A percentile compares a stretch with the other conserved stretches of the same genome.
These are phyloP conservation scores for Syrista parreyssii DNA, from an alignment of 2,888 invertebrate species.

Conservation along the genomic window DNA sequence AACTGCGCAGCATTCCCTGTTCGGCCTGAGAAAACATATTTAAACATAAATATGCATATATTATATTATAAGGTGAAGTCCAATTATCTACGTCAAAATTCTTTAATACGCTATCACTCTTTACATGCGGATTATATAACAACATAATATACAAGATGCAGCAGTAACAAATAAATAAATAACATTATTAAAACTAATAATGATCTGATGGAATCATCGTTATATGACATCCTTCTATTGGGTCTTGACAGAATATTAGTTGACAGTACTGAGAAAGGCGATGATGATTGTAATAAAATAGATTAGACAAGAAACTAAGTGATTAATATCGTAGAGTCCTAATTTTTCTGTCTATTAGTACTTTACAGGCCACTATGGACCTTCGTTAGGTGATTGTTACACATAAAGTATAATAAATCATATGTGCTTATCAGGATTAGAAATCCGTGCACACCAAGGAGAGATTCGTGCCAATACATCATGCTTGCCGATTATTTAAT, in stretches of 20 bases:
- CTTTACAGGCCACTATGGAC: not conserved
- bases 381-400: not conserved
- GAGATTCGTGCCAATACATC: not conserved
- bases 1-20: not conserved
- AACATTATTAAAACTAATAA: not conserved
- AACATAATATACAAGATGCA: not conserved
- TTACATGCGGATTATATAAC: not conserved
- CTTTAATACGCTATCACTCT: not conserved
- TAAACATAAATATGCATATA: not conserved
- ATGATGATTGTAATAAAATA: not conserved
- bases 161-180: not conserved
- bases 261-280: not conserved
- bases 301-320: not conserved
- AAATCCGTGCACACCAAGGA: not conserved
- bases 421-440: not conserved
- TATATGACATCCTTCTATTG: not conserved
- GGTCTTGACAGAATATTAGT: not conserved
- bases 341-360: not conserved
- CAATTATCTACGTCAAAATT: not conserved
- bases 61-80: not conserved
- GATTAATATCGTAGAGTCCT: not conserved
- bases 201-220: not conserved
- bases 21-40: not conserved
- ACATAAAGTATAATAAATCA: not conserved
- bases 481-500: not conserved